Conservation (phyloP, 2,888 invertebrate genomes). For the Masnerella sp. region DNA sequence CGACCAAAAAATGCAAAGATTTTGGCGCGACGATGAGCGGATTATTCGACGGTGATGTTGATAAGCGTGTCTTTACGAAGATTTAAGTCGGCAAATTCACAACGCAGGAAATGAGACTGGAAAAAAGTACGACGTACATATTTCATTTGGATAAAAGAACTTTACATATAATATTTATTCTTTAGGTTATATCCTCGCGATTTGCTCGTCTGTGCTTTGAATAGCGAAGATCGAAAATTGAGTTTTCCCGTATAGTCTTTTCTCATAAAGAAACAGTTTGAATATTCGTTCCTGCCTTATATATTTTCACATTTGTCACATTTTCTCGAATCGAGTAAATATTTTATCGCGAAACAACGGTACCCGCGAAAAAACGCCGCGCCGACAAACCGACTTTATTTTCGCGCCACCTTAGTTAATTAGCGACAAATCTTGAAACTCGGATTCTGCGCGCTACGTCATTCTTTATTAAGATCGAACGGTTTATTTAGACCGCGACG, state of each 20-base stretch:
- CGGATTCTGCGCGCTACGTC: no score
- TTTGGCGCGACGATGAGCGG: slow-evolving; percentile 5
- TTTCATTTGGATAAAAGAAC: slow-evolving; percentile 50
- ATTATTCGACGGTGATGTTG: slow-evolving; percentile 29
- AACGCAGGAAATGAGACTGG: slow-evolving; percentile 42
- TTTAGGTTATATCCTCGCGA: slow-evolving; percentile 41
- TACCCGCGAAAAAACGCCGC: not conserved
- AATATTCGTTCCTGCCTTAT: slow-evolving; percentile 49
- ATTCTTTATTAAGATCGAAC: no score
- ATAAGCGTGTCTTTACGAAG: slow-evolving; percentile 28
- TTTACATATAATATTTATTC: slow-evolving; percentile 50
- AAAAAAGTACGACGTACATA: slow-evolving; percentile 33
- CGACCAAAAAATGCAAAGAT: slow-evolving; percentile 4
- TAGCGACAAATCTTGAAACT: no score
- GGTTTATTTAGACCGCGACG: no score
- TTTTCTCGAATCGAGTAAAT: slow-evolving; percentile 50
- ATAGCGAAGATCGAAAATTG: slow-evolving; percentile 48
- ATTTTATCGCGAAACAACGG: slow-evolving; percentile 35
- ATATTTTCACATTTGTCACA: slow-evolving; percentile 52
- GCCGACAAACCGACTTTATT: slow-evolving; percentile 1
- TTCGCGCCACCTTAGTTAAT: not conserved
- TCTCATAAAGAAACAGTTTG: slow-evolving; percentile 51
- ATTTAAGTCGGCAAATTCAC: slow-evolving; percentile 44
- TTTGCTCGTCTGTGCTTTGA: slow-evolving; percentile 30
- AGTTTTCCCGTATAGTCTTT: slow-evolving; percentile 37